Base-by-base conservation (phyloP, 2,888 invertebrate species). In the Charanyca ferruginea region DNA sequence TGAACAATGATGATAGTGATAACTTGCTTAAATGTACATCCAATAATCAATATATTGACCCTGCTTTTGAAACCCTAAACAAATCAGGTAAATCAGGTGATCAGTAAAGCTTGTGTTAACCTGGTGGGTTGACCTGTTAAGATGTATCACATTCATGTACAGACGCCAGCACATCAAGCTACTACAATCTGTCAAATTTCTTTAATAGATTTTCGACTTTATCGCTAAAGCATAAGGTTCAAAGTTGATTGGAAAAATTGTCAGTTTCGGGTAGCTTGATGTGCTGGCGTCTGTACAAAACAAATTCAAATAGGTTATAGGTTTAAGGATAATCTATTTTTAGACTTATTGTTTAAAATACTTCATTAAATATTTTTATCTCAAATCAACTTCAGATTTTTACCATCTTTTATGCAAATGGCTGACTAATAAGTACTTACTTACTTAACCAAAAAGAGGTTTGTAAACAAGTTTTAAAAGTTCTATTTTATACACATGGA, bases 331-430 rank as follows among this genome's bases (percentile, higher is more conserved):
- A 25, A 44, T 22, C 13, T 13, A 18, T 16, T 6, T 6, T 9
- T 45, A 22, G 22, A 23, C 45, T 3, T 32, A 52, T n/a, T 32
- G 0, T 18, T 71, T 25, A 3, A 38, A 35, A 44, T 53, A 73
- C n/a, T n/a, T n/a, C n/a, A 16, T 16, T 13, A 38, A 38, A 38
- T 16, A 16, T 38, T 44, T 23, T 13, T 73, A 64, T 65, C 81
- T 77, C 73, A 77, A 65, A 66, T 69, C 8, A 51, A 45, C 55
- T 65, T 67, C 79, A 79, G 79, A 69, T 77, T 45, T 57, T 76
- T 25, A 32, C n/a, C 41, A 58, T 25, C n/a, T 68, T 13, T 16
- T 38, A 4, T 4, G 28, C 16, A 11, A n/a, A 25, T 7, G 22
- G 13, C 52, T 49, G 41, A 35, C 22, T 13, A 51, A 49, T 49